Evolutionary conservation across 2,888 invertebrate species (phyloP).

Genomic region (Xestia ashworthii): DNA sequence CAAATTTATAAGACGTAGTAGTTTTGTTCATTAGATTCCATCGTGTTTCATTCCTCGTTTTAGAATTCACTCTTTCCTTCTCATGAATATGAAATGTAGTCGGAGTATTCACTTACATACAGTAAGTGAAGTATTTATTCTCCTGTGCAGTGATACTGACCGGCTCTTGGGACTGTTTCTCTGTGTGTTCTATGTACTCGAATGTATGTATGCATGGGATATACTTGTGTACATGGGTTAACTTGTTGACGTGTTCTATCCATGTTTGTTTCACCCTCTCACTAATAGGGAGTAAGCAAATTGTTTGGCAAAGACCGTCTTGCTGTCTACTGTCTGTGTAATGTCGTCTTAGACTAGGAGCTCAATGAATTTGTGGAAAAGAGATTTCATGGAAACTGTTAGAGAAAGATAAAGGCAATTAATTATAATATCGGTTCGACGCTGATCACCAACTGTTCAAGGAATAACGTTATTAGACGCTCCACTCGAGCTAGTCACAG

Average conservation of each 20-base stretch:
- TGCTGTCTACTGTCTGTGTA: not conserved
- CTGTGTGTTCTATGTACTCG: not conserved
- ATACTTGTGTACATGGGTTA: constrained; percentile 1
- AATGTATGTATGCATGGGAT: not conserved
- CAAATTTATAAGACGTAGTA: constrained; percentile 45
- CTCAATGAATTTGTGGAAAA: not conserved
- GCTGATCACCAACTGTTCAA: constrained; percentile 48
- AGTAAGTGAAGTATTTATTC: constrained; percentile 17
- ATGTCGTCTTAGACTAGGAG: constrained; percentile 1
- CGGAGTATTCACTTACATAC: constrained; percentile 19
- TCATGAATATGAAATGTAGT: constrained; percentile 12
- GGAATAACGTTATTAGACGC: constrained; percentile 56
- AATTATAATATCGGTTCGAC: constrained; percentile 37
- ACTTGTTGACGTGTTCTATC: constrained; percentile 52
- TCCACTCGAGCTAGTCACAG: constrained; percentile 34
- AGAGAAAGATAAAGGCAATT: constrained; percentile 16
- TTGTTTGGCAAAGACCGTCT: constrained; percentile 37
- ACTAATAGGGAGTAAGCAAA: constrained; percentile 41
- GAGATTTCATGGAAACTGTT: not conserved
- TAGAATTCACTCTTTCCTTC: constrained; percentile 12
- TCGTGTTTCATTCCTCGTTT: constrained; percentile 24
- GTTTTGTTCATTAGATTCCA: constrained; percentile 43
- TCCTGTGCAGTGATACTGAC: constrained; percentile 24
- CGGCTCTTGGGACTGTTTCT: constrained; percentile 21
- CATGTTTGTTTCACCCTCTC: constrained; percentile 24